Conservation (phyloP, 1,140 invertebrate species). For the Anastatus disparis region DNA sequence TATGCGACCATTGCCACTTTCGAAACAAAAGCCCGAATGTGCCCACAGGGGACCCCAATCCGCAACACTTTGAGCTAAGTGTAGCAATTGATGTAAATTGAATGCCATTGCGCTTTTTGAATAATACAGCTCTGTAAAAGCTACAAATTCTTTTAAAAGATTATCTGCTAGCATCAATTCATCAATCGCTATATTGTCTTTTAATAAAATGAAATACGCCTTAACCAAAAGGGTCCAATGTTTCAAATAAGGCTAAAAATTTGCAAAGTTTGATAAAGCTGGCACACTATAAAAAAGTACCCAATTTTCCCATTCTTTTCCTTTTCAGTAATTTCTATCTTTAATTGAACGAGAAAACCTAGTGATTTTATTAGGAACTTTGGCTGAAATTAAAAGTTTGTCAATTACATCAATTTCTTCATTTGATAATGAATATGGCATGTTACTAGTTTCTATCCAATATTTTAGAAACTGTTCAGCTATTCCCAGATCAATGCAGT, state of each 20-base stretch:
- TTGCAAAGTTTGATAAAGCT: constrained; percentile 15
- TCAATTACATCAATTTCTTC: no score
- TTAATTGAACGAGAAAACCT: no score
- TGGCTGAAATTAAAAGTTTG: no score
- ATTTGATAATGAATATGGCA: no score
- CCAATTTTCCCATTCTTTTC: constrained; percentile 40
- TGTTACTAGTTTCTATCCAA: no score
- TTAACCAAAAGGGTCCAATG: constrained; percentile 37
- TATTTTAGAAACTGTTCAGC: no score
- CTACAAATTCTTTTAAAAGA: constrained; percentile 13
- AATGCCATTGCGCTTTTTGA: constrained; percentile 33
- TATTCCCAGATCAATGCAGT: no score
- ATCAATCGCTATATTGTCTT: neutral
- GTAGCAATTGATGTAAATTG: constrained; percentile 41
- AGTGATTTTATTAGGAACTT: no score
- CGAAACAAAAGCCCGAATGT: constrained; percentile 40
- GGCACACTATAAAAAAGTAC: constrained; percentile 37
- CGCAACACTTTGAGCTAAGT: constrained; percentile 35
- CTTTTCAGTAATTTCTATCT: no score
- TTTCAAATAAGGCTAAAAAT: constrained; percentile 6
- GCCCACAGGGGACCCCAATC: constrained; percentile 37
- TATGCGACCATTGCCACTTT: constrained; percentile 37
- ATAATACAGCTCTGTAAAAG: constrained; percentile 21
- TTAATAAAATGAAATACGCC: constrained; percentile 12
- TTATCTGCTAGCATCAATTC: neutral